Conservation (phyloP, 2,113 vertebrate genomes). For the Malurus cyaneus region DNA sequence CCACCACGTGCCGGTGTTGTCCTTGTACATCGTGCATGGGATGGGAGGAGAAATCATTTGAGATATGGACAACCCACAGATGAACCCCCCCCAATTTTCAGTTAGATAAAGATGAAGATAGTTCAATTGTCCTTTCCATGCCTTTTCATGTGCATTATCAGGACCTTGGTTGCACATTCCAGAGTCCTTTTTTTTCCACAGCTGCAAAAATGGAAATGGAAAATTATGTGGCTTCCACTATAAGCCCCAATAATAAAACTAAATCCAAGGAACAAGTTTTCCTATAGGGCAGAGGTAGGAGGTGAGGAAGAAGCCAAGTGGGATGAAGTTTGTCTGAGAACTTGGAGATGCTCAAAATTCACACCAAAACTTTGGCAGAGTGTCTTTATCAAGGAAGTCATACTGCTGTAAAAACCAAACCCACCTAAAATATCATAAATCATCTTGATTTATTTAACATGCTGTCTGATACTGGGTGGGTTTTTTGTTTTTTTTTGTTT, state of each 20-base stretch:
- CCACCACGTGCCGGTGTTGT: rapidly evolving
- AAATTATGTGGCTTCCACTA: neutral
- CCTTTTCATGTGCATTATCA: neutral
- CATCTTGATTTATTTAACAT: neutral
- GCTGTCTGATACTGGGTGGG: neutral
- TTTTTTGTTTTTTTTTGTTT: neutral
- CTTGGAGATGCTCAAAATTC: neutral
- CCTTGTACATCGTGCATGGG: rapidly evolving
- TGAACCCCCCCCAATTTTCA: neutral
- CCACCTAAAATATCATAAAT: neutral
- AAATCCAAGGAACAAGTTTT: neutral
- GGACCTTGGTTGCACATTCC: neutral
- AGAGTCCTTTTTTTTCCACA: neutral
- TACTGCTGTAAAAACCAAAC: neutral
- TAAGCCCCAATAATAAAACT: neutral
- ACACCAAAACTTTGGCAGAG: neutral
- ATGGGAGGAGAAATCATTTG: neutral
- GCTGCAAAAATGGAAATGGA: neutral
- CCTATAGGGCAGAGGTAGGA: neutral
- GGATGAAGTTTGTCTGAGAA: neutral
- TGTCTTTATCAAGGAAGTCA: neutral
- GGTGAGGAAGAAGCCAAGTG: neutral
- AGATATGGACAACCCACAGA: neutral
- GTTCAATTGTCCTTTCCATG: neutral
- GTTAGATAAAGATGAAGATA: neutral